A percentile compares a stretch with the other conserved stretches of the same genome.
phyloP scores from a whole-genome alignment of 2,888 invertebrate genomes.

The Eumerus sabulonum region DNA sequence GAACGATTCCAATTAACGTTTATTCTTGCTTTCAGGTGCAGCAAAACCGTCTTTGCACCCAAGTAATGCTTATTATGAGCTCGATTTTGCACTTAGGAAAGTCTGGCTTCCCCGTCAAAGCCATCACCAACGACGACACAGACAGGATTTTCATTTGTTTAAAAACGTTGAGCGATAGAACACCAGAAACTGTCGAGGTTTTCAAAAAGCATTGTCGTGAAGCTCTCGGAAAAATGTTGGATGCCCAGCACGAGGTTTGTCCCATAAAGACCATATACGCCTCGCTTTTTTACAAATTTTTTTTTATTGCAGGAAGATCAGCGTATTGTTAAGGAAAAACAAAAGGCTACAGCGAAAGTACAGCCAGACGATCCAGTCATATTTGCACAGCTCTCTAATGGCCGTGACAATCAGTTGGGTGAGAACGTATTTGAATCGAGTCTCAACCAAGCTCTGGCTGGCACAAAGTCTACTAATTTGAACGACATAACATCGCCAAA shows the following conservation, averaged over 20 bases:
- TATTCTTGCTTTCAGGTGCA: conserved; percentile 62
- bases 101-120: conserved; percentile 85
- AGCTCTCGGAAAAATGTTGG: conserved; percentile 90
- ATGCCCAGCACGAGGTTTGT: conserved; percentile 85
- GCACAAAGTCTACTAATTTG: conserved; percentile 78
- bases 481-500: conserved; percentile 81
- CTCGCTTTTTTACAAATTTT: conserved; percentile 73
- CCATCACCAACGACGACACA: conserved; percentile 96
- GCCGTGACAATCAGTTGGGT: conserved; percentile 81
- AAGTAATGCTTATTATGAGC: conserved; percentile 93
- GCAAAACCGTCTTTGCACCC: conserved; percentile 84
- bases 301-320: conserved; percentile 74
- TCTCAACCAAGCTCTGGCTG: conserved; percentile 92
- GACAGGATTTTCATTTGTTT: conserved; percentile 93
- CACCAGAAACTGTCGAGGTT: conserved; percentile 84
- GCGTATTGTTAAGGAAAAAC: conserved; percentile 82
- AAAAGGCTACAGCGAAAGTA: conserved; percentile 84
- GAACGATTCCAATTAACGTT: not conserved
- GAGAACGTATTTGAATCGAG: conserved; percentile 95
- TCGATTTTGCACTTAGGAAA: conserved; percentile 92
- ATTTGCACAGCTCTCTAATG: conserved; percentile 87
- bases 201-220: conserved; percentile 87
- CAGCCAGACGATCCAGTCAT: conserved; percentile 92
- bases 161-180: conserved; percentile 85
- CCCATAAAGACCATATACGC: too few relatives aligned